phyloP scores from a whole-genome alignment of 2,888 invertebrate genomes.

The Drosophila acutilabella region DNA sequence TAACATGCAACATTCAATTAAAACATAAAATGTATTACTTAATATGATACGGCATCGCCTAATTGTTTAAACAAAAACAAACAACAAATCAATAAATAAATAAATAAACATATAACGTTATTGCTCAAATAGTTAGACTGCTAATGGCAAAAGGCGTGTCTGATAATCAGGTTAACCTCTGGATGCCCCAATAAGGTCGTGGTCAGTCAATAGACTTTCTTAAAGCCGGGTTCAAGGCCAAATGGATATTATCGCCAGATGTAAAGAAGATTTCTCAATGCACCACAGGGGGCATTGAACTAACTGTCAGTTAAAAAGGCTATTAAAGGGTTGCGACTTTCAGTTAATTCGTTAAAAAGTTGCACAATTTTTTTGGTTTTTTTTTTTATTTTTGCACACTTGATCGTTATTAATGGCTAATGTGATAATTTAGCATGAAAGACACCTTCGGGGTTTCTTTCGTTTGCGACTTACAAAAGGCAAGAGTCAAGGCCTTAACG shows the following conservation, averaged over 20 bases:
- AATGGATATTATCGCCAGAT: not conserved
- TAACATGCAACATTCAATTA: constrained; percentile 41
- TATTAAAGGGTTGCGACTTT: constrained; percentile 9
- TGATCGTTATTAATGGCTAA: constrained; percentile 32
- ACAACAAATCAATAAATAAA: not conserved
- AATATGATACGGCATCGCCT: not conserved
- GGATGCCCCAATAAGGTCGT: constrained; percentile 23
- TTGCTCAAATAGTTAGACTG: constrained; percentile 17
- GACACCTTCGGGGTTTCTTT: constrained; percentile 9
- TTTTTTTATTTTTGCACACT: constrained; percentile 10
- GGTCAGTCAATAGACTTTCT: constrained; percentile 24
- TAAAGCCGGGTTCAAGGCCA: constrained; percentile 11
- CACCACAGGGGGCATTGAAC: constrained; percentile 6
- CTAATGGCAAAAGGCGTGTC: constrained; percentile 29
- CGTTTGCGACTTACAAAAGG: constrained; percentile 28
- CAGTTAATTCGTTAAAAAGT: constrained; percentile 9
- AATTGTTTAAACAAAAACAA: constrained; percentile 5
- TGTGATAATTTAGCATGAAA: constrained; percentile 34
- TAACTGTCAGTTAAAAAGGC: not conserved
- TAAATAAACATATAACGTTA: constrained; percentile 22
- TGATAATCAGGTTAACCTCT: constrained; percentile 4
- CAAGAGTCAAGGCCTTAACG: constrained; percentile 42
- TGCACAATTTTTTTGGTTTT: not conserved
- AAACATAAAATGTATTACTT: constrained; percentile 1
- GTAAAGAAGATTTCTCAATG: not conserved